Conservation (phyloP, 2,888 invertebrate species). For the Drosophila pseudotakahashii region DNA sequence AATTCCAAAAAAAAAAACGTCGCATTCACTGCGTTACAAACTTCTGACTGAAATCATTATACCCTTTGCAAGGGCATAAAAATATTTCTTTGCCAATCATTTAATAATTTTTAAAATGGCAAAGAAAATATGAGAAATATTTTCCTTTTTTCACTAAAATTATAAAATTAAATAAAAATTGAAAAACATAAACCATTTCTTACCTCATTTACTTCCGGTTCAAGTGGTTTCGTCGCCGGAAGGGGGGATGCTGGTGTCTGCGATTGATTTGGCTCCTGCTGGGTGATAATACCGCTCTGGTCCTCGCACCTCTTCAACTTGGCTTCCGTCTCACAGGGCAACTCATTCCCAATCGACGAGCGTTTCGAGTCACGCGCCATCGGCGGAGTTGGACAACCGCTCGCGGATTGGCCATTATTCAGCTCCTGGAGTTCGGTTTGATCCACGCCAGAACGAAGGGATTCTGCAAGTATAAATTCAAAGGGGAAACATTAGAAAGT, state of each 20-base stretch:
- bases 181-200: no score
- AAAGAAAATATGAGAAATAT: no score
- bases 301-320: conserved; percentile 59
- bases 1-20: no score
- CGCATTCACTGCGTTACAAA: no score
- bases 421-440: conserved; percentile 66
- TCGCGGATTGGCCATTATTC: conserved; percentile 31
- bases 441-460: conserved; percentile 67
- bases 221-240: conserved; percentile 7
- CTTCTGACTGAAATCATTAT: no score
- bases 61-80: no score
- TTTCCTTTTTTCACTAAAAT: no score
- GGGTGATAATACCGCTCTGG: conserved; percentile 1
- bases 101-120: no score
- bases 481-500: background rate
- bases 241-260: conserved; percentile 1
- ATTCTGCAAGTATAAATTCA: conserved; percentile 45
- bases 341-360: conserved; percentile 59
- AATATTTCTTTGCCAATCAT: no score
- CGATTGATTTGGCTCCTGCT: background rate
- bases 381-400: conserved; percentile 37
- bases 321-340: conserved; percentile 55
- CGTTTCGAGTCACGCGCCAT: conserved; percentile 62
- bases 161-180: no score
- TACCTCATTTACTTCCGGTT: conserved; percentile 1